Base-by-base conservation (phyloP, 2,797 vertebrate species). In the Ctenosaura bakeri region DNA sequence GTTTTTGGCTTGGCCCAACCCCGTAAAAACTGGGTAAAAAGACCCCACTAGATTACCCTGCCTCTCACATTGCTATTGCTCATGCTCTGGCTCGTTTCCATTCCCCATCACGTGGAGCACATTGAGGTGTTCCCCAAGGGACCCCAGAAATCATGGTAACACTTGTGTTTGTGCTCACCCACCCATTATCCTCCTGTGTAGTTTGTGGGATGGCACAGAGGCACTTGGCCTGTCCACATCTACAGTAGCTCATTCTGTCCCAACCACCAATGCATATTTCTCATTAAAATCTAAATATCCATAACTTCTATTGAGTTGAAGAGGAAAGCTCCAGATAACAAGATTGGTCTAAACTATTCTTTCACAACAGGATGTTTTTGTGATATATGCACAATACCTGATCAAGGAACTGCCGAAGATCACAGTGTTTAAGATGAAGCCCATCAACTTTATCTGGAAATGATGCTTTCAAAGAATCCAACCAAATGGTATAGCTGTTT, bases 361-460 rank as follows among this genome's bases (percentile, higher is more conserved):
- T 91, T 78, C 62, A n/a, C 77, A 73, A 5, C 88, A 29, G 10
- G 32, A 73, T 14, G 88, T 52, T 24, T 83, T 88, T 71, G 9
- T 83, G 87, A 90, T 86, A 18, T 7, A 50, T 1, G 85, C 89
- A 35, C 9, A 38, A 20, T 96, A 98, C 99, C 98, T 99, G 96
- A 80, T 98, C 96, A 90, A 99, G 98, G 91, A 99, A 99, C 74
- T 91, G 96, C 78, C 98, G 93, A 66, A 99, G 97, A 42, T 92
- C 32, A 93, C 99, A 99, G 0, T 8, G 4, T 86, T 80, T 97
- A 90, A 99, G 94, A 0, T 84, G 10, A 77, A 99, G 94, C 14
- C 0, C 16, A 7, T 95, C 92, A 32, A 98, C n/a, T 52, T 86
- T 89, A 1, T 90, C 92, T 3, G 98, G 94, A 87, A 90, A 24